These are phyloP conservation scores for Pinctada fucata DNA, from an alignment of 2,888 invertebrate species.

Conservation along the genomic window DNA sequence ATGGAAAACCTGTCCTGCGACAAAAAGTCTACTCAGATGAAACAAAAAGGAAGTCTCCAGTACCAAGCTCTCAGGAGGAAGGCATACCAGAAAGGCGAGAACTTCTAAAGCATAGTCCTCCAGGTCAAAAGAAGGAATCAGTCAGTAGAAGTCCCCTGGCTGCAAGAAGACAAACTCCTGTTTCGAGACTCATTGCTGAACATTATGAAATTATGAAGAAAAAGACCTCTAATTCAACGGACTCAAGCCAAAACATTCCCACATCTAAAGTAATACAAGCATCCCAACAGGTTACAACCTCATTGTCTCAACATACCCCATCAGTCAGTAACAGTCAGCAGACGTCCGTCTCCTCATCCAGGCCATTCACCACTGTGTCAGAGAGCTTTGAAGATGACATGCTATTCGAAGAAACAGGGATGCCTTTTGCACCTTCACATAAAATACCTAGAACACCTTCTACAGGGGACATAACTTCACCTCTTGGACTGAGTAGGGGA, in stretches of 20 bases:
- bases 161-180: not conserved
- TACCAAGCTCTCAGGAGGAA: not conserved
- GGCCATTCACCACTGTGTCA: conserved; percentile 37
- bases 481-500: conserved; percentile 47
- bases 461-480: conserved; percentile 33
- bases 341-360: conserved; percentile 13
- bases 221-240: conserved; percentile 9
- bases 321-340: not conserved
- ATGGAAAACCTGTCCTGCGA: conserved; percentile 49
- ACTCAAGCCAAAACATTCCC: not conserved
- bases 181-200: not conserved
- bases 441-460: conserved; percentile 47
- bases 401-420: conserved; percentile 52
- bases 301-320: conserved; percentile 40
- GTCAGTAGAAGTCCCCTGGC: conserved; percentile 3
- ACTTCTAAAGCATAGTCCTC: not conserved
- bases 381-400: conserved; percentile 68
- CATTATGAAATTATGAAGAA: conserved; percentile 12
- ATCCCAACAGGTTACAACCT: conserved; percentile 29
- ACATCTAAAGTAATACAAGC: not conserved
- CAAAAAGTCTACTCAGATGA: conserved; percentile 49
- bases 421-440: conserved; percentile 31
- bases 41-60: conserved; percentile 10
- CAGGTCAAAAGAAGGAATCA: not conserved
- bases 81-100: not conserved